phyloP scores from a whole-genome alignment of 2,797 vertebrate genomes.

The Sebastes iracundus region DNA sequence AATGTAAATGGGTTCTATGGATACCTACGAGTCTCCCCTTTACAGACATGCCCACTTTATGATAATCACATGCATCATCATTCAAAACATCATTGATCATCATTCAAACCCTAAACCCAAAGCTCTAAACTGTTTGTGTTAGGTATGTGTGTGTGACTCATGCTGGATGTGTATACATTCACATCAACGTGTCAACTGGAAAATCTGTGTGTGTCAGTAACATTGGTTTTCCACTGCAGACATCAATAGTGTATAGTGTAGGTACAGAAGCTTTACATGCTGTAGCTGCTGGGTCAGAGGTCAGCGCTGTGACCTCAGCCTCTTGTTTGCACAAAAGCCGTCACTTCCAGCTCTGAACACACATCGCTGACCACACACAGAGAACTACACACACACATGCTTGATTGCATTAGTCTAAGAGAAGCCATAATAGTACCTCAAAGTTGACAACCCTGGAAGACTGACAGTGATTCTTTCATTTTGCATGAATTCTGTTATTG shows the following conservation, averaged over 20 bases:
- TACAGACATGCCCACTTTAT: too few relatives aligned
- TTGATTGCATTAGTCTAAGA: not conserved
- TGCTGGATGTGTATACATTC: not conserved
- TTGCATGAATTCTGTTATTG: not conserved
- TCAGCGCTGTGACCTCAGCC: not conserved
- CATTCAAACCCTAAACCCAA: not conserved
- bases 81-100: not conserved
- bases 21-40: too few relatives aligned
- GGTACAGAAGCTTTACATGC: not conserved
- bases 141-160: not conserved
- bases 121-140: not conserved
- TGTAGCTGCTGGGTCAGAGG: not conserved
- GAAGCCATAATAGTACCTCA: too few relatives aligned
- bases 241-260: not conserved
- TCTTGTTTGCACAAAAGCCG: slow-evolving; percentile 21
- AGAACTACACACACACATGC: too few relatives aligned
- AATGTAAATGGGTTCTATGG: too few relatives aligned
- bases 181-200: not conserved
- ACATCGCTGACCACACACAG: too few relatives aligned
- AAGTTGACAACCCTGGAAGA: too few relatives aligned
- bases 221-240: slow-evolving; percentile 16
- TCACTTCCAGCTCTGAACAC: slow-evolving; percentile 4
- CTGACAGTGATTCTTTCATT: not conserved
- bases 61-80: too few relatives aligned
- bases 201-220: not conserved